These are phyloP conservation scores for Gila robusta DNA, from an alignment of 2,797 vertebrate genomes.

Conservation along the genomic window DNA sequence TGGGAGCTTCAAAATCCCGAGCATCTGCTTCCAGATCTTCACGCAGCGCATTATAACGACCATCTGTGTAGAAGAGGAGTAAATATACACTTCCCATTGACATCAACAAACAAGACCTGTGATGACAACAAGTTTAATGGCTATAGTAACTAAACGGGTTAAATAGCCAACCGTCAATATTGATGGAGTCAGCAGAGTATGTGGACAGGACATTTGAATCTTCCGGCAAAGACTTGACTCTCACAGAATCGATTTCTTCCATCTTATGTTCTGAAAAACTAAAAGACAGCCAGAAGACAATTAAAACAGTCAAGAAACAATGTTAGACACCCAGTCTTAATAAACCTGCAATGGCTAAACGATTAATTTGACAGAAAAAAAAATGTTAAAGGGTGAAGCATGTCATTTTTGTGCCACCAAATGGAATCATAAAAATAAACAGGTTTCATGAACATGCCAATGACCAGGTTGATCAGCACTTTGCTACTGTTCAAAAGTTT, in stretches of 20 bases:
- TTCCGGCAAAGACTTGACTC: constrained; percentile 79
- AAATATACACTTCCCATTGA: background rate
- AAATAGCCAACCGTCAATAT: constrained; percentile 85
- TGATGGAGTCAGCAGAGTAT: constrained; percentile 81
- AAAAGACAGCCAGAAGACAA: background rate
- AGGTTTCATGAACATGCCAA: background rate
- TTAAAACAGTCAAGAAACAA: background rate
- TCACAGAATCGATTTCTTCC: constrained; percentile 86
- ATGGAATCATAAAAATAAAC: background rate
- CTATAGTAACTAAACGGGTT: constrained; percentile 11
- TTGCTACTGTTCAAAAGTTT: background rate
- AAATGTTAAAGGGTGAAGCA: background rate
- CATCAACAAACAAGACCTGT: constrained; percentile 23
- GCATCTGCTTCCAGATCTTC: constrained; percentile 84
- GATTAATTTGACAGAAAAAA: background rate
- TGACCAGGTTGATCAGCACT: background rate
- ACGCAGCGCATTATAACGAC: constrained; percentile 76
- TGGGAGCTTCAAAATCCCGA: constrained; percentile 87
- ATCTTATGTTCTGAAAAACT: constrained; percentile 75
- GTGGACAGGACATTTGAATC: constrained; percentile 77
- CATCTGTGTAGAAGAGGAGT: constrained; percentile 75
- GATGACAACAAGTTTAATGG: background rate
- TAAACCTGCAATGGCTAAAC: background rate
- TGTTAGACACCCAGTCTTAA: background rate
- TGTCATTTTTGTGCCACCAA: constrained; percentile 4